phyloP scores from a whole-genome alignment of 2,888 invertebrate species.

The Anoncus sp. region DNA sequence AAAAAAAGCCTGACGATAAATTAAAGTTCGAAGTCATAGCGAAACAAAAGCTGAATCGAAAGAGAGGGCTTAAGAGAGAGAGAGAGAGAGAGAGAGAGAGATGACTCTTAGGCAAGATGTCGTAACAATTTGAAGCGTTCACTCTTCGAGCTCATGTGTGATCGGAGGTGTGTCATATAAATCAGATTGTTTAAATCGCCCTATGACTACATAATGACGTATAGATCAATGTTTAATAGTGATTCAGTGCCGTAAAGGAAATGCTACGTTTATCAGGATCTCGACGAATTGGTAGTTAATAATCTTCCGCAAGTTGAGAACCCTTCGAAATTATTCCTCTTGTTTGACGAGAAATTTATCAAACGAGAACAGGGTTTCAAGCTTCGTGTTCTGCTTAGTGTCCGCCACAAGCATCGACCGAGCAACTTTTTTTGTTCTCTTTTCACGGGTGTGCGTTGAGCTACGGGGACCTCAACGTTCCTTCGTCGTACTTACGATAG shows the following conservation, averaged over 20 bases:
- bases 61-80: not conserved
- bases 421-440: not conserved
- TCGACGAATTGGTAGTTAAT: not conserved
- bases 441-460: not conserved
- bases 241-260: not conserved
- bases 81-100: not conserved
- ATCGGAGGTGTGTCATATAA: constrained; percentile 1
- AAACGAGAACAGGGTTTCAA: constrained; percentile 8
- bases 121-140: constrained; percentile 7
- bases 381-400: not conserved
- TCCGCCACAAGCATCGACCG: not conserved
- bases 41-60: constrained; percentile 16
- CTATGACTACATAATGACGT: not conserved
- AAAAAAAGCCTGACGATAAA: not conserved
- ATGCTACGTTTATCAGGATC: not conserved
- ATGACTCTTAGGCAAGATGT: constrained; percentile 17
- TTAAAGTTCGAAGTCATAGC: not conserved
- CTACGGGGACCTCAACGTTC: not conserved
- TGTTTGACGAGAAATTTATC: not conserved
- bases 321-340: constrained; percentile 7
- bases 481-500: not conserved
- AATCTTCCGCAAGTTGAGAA: constrained; percentile 27
- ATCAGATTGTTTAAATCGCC: not conserved
- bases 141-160: constrained; percentile 7
- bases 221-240: constrained; percentile 6